Conservation (phyloP, 1,140 invertebrate genomes). For the Harlomillsia oculata region DNA sequence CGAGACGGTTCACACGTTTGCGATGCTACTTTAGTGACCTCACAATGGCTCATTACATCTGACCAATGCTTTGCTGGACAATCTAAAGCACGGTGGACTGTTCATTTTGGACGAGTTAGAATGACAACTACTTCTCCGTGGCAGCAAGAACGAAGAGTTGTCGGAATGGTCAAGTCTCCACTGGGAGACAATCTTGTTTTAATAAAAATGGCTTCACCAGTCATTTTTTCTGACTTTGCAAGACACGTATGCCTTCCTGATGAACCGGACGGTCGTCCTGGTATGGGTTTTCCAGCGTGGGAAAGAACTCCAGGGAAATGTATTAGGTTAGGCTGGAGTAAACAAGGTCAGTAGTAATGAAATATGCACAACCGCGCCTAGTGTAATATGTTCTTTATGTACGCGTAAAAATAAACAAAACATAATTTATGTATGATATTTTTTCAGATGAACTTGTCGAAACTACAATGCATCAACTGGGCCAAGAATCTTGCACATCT, state of each 20-base stretch:
- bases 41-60: slow-evolving; percentile 73
- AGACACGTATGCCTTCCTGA: slow-evolving; percentile 66
- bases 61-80: slow-evolving; percentile 80
- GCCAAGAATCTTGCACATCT: slow-evolving; percentile 17
- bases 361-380: too few species aligned
- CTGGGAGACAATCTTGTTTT: slow-evolving; percentile 75
- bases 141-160: slow-evolving; percentile 72
- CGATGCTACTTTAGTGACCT: slow-evolving; percentile 68
- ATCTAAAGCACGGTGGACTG: slow-evolving; percentile 54
- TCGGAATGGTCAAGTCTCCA: slow-evolving; percentile 80
- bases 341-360: slow-evolving; percentile 21
- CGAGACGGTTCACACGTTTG: slow-evolving; percentile 76
- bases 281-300: slow-evolving; percentile 27
- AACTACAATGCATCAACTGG: slow-evolving; percentile 32
- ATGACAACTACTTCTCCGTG: slow-evolving; percentile 66
- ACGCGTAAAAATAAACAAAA: neutral
- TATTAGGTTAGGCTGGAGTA: slow-evolving; percentile 32
- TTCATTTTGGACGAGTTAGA: slow-evolving; percentile 39
- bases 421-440: neutral
- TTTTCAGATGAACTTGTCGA: slow-evolving; percentile 32
- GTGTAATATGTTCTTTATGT: neutral
- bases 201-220: slow-evolving; percentile 63
- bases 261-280: slow-evolving; percentile 20
- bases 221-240: slow-evolving; percentile 68
- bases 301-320: slow-evolving; percentile 24